Percentiles rank a stretch among this genome's conserved stretches.
phyloP scores from a whole-genome alignment of 37 sponge, comb jelly and placozoan species.

The Dysidea cf. avara region DNA sequence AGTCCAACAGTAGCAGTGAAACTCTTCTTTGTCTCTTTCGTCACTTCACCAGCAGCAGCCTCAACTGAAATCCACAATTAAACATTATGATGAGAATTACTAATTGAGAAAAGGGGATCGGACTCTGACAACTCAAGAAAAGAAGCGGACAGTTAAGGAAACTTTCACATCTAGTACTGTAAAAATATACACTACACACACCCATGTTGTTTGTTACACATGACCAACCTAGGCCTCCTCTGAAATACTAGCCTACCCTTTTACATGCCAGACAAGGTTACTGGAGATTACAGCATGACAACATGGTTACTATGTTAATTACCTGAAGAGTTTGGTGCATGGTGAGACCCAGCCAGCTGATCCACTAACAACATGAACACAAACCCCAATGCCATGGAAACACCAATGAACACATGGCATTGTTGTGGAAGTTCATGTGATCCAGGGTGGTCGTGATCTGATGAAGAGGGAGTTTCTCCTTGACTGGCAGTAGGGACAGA shows the following conservation, averaged over 20 bases:
- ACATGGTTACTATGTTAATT: background rate
- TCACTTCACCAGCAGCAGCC: constrained; percentile 10
- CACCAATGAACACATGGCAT: constrained; percentile 73
- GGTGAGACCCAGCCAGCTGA: constrained; percentile 60
- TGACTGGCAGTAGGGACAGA: background rate
- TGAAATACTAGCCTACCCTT: too few relatives aligned
- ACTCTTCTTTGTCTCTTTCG: constrained; percentile 42
- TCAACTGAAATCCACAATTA: constrained; percentile 8
- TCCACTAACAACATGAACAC: constrained; percentile 93
- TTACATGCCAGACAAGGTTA: too few relatives aligned
- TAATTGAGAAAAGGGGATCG: too few relatives aligned
- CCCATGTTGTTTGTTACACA: too few relatives aligned
- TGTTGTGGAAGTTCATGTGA: background rate
- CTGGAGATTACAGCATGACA: background rate
- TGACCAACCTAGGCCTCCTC: too few relatives aligned
- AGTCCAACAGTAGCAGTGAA: constrained; percentile 92
- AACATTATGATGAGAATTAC: too few relatives aligned
- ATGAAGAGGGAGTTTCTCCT: background rate
- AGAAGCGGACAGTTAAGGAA: too few relatives aligned
- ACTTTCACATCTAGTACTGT: too few relatives aligned
- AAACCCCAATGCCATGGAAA: constrained; percentile 85
- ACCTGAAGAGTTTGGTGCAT: background rate
- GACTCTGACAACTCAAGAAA: too few relatives aligned
- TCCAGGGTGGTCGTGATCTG: background rate
- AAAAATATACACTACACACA: too few relatives aligned